Conservation (phyloP, 2,797 vertebrate species). For the Knipowitschia caucasica region DNA sequence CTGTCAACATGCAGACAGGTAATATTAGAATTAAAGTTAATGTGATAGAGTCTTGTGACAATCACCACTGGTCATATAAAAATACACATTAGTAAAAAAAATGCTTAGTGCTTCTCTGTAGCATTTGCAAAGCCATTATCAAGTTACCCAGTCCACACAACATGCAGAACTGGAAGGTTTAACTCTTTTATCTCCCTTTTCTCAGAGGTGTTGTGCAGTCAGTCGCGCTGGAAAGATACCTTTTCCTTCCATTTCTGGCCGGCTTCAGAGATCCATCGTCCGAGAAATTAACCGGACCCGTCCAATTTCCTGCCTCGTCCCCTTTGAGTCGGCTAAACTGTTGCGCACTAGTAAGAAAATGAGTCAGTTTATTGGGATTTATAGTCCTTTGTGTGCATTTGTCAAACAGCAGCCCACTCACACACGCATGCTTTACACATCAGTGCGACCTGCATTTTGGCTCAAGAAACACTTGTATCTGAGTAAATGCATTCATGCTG, state of each 20-base stretch:
- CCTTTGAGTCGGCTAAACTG: slow-evolving; percentile 98
- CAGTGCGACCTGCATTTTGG: slow-evolving; percentile 36
- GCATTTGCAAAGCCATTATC: slow-evolving; percentile 43
- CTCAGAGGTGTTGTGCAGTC: slow-evolving; percentile 72
- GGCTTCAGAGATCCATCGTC: slow-evolving; percentile 91
- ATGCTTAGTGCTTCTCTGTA: slow-evolving; percentile 40
- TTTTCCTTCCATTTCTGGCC: slow-evolving; percentile 93
- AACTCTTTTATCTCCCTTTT: slow-evolving; percentile 51
- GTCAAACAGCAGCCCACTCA: slow-evolving; percentile 51
- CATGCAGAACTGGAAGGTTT: slow-evolving; percentile 72
- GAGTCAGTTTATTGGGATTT: slow-evolving; percentile 86
- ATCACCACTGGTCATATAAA: slow-evolving; percentile 50
- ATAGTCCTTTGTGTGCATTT: slow-evolving; percentile 47
- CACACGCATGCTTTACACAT: slow-evolving; percentile 32
- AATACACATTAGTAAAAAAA: slow-evolving; percentile 36
- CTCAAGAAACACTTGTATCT: slow-evolving; percentile 36
- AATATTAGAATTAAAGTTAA: slow-evolving; percentile 75
- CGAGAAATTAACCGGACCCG: slow-evolving; percentile 93
- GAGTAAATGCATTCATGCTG: slow-evolving; percentile 34
- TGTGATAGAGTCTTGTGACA: slow-evolving; percentile 46
- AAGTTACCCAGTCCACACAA: slow-evolving; percentile 65
- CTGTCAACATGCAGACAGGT: slow-evolving; percentile 86
- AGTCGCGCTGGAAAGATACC: slow-evolving; percentile 84
- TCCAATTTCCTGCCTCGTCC: slow-evolving; percentile 97
- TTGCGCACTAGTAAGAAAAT: slow-evolving; percentile 96